phyloP scores from a whole-genome alignment of 2,797 vertebrate species.

The Synaphobranchus kaupii region DNA sequence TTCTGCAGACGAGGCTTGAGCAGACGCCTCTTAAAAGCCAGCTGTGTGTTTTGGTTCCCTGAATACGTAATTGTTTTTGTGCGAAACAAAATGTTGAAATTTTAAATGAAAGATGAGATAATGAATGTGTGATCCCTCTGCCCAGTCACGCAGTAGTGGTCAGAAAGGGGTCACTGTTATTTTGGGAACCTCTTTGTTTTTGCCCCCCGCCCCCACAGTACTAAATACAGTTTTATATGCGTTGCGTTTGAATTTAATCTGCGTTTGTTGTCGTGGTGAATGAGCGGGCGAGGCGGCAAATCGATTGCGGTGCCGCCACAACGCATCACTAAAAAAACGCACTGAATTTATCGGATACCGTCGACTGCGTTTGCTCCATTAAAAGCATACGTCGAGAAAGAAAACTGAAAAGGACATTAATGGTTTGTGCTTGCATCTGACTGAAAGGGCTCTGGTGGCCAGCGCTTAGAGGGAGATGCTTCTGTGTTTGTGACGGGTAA shows the following conservation, averaged over 20 bases:
- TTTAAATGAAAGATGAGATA: constrained; percentile 40
- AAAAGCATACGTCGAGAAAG: constrained; percentile 19
- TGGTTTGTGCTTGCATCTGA: constrained; percentile 44
- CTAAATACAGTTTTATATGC: constrained; percentile 35
- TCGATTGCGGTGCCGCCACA: constrained; percentile 37
- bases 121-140: constrained; percentile 19
- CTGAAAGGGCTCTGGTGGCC: constrained; percentile 37
- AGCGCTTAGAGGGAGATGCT: constrained; percentile 27
- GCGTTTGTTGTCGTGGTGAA: not conserved
- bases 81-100: constrained; percentile 32
- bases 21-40: constrained; percentile 24
- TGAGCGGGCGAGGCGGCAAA: constrained; percentile 30
- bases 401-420: constrained; percentile 38
- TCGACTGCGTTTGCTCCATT: constrained; percentile 26
- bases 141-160: constrained; percentile 32
- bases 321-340: not conserved
- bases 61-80: constrained; percentile 34
- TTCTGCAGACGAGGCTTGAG: constrained; percentile 20
- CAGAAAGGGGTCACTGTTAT: constrained; percentile 30
- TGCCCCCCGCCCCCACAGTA: not conserved
- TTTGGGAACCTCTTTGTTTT: constrained; percentile 23
- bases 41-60: constrained; percentile 22
- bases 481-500: constrained; percentile 50
- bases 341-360: not conserved
- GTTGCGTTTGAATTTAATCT: constrained; percentile 6